Base-by-base conservation (phyloP, 1,140 invertebrate genomes). In the Drosophila tropicalis region DNA sequence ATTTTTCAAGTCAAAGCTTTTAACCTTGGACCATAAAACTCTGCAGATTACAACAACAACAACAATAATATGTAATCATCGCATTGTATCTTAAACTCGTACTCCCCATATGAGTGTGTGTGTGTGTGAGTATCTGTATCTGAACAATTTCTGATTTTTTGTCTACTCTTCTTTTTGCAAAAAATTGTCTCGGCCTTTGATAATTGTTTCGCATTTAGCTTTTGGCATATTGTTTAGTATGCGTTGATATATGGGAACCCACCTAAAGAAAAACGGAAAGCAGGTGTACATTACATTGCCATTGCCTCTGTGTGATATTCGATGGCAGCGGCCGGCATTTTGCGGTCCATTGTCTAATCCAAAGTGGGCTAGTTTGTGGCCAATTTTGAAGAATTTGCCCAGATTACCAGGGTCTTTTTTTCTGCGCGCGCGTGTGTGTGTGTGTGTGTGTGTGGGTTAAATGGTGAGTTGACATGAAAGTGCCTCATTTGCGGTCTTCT, bases 1-100 rank as follows among this genome's bases (percentile, higher is more conserved):
- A 44, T n/a, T 76, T 71, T 76, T 76, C 75, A 77, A 81, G 79
- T 84, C 77, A 78, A 81, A 87, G 85, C 84, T 75, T 89, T 89
- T 89, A 89, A 91, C 90, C 90, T 91, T 91, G 90, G 90, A 87
- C 90, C 90, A 91, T 91, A 90, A 91, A 91, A 85, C 87, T 82
- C 80, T 72, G 72, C 83, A 83, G 83, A 77, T 76, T 77, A 84
- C 66, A 69, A 62, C 51, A 75, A 70, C n/a, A 25, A 56, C 57
- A 70, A 69, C 66, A 76, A 67, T 74, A 89, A 81, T 84, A 87
- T 87, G 84, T 87, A 87, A 87, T 87, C 84, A 87, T 89, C 84
- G 73, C 84, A 87, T 87, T 87, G 84, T 89, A 89, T 87, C 84
- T 89, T 77, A 81, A 73, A 70, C 62, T 72, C 58, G 65, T 54